phyloP scores from a whole-genome alignment of 2,797 vertebrate species.

The Ispidina picta region DNA sequence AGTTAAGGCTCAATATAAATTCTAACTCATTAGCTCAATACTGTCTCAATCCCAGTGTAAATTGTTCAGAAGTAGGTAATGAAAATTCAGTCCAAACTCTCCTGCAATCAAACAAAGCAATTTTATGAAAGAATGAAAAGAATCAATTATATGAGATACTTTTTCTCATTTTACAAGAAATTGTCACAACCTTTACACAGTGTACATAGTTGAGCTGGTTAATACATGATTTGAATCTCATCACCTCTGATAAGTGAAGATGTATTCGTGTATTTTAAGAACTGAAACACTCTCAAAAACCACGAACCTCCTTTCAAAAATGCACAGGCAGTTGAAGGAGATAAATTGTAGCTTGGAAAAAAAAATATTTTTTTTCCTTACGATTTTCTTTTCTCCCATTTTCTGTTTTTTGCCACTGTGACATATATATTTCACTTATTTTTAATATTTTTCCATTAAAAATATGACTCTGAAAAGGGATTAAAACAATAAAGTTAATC shows the following conservation, averaged over 20 bases:
- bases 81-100: conserved; percentile 76
- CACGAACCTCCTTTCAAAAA: neutral
- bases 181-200: conserved; percentile 53
- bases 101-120: conserved; percentile 73
- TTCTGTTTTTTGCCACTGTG: neutral
- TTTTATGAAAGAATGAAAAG: conserved; percentile 78
- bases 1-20: conserved; percentile 80
- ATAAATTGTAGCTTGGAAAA: neutral
- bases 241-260: neutral
- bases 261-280: conserved; percentile 11
- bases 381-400: neutral
- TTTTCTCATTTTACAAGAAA: conserved; percentile 74
- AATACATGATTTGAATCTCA: conserved; percentile 29
- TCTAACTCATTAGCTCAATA: conserved; percentile 80
- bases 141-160: conserved; percentile 74
- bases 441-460: neutral
- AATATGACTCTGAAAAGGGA: neutral
- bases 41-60: conserved; percentile 76
- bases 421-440: neutral
- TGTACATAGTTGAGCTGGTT: conserved; percentile 42
- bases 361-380: neutral
- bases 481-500: neutral
- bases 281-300: neutral
- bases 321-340: neutral
- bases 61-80: conserved; percentile 78